Evolutionary conservation across 2,888 invertebrate genomes (phyloP), one percentile per base, ranked within the genome.

Genomic region (Brenthis ino): DNA sequence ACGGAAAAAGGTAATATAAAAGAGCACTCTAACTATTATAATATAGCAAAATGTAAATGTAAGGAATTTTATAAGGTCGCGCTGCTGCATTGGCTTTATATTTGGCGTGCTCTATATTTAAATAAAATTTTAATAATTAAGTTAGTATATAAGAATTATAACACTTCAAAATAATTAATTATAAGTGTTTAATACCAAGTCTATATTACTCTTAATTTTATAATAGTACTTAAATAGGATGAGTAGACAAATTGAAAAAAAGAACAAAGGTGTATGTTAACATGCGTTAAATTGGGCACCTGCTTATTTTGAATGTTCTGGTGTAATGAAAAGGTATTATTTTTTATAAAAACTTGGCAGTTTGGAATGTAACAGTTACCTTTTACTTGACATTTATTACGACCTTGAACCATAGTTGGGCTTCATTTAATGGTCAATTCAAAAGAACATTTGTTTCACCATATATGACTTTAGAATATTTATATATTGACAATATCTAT

Each of bases 301-400:
- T 60, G 60, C 48, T 60, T 50, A 50, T 60, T 50, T 60, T 3
- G 11, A 60, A 60, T 50, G 60, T 20, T n/a, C 60, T 48, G 60
- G 12, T 50, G 60, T 50, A 6, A 16, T 12, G 8, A 12, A 60
- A 24, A 48, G 1, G 14, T 16, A 13, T 28, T 60, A 24, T 28
- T 47, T 43, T 60, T 60, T 28, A 58, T 24, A 4, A 48, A 14
- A 14, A 54, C 54, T 6, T 28, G 54, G 8, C 20, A 58, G 24
- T n/a, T 6, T 20, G 28, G 37, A 11, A 43, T 43, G 4, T 60
- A 50, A n/a, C n/a, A 50, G 28, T 28, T 60, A 60, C 60, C 50
- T 50, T 33, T 60, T 60, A 60, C 60, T 60, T 60, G 60, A 33
- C 60, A 60, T 60, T 60, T 60, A 60, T 33, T 28, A 5, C 28